Evolutionary conservation across 2,113 vertebrate species (phyloP), one percentile per base, ranked within the genome.

Genomic region (Ariopsis seemanni): DNA sequence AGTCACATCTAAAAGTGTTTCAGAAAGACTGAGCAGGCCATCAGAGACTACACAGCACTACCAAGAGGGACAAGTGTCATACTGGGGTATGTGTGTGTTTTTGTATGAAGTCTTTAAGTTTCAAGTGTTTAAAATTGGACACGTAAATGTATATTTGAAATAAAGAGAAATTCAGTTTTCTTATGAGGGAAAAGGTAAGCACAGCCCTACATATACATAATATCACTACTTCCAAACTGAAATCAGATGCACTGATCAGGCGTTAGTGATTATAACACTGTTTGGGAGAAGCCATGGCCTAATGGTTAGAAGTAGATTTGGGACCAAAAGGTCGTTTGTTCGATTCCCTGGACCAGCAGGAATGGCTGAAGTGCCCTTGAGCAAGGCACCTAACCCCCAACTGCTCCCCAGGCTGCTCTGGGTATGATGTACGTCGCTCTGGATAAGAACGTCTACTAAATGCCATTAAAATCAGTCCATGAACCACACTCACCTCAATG

Each of bases 1-100:
- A 92, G 82, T 88, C 89, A 9, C 88, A 90, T 79, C 90, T 87
- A 80, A 52, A 92, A 90, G 86, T 18, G 86, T 86, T 90, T 91
- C 74, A 57, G 85, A 92, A 90, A 90, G 91, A 87, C 92, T 90
- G 77, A 42, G 75, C 17, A 48, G 79, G 75, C 77, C 90, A 69
- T 82, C 82, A 52, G 84, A 88, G 74, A 58, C 25, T 84, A 34
- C 71, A 84, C 88, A 87, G 27, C 84, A 84, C 86, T 75, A 81
- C 82, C 58, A 75, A 27, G 55, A 83, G 84, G 84, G 85, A 78
- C 84, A 83, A 8, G 65, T 8, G 84, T 82, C 84, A 77, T 88
- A 86, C 67, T 88, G 88, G 86, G 86, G 90, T 91, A 88, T 15
- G 88, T 89, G 83, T 85, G 25, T 78, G 25, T 55, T 2, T 78